Conservation (phyloP, 2,113 vertebrate species). For the Pollachius pollachius region DNA sequence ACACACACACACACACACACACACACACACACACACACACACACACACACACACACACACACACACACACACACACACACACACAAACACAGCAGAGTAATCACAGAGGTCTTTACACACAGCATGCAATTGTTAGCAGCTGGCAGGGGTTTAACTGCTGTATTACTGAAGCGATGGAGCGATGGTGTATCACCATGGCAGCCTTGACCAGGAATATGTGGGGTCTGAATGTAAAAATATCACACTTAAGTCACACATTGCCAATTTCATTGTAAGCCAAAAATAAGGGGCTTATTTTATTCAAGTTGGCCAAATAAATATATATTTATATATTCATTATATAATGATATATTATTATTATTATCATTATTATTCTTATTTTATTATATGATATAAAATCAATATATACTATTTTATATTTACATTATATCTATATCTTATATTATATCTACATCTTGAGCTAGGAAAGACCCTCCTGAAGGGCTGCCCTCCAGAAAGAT, state of each 20-base stretch:
- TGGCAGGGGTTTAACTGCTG: slow-evolving; percentile 59
- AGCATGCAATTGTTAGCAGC: slow-evolving; percentile 67
- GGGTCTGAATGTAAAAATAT: slow-evolving; percentile 40
- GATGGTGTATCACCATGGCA: slow-evolving; percentile 33
- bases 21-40: slow-evolving; percentile 11
- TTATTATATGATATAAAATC: background rate
- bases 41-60: slow-evolving; percentile 2
- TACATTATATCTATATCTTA: no score
- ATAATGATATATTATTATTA: background rate
- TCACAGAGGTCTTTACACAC: slow-evolving; percentile 39
- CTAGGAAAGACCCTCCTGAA: no score
- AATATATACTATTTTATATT: no score
- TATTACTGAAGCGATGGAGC: slow-evolving; percentile 28
- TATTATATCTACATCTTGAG: no score
- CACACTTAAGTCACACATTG: slow-evolving; percentile 26
- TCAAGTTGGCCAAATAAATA: background rate
- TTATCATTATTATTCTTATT: background rate
- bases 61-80: slow-evolving; percentile 10
- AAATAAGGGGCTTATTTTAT: background rate
- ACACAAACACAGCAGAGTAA: background rate
- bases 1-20: slow-evolving; percentile 27
- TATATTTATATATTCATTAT: background rate
- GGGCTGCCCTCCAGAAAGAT: no score
- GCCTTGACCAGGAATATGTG: slow-evolving; percentile 45
- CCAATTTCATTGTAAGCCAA: background rate